Evolutionary conservation across 2,797 vertebrate genomes (phyloP).

Genomic region (Choloepus didactylus): DNA sequence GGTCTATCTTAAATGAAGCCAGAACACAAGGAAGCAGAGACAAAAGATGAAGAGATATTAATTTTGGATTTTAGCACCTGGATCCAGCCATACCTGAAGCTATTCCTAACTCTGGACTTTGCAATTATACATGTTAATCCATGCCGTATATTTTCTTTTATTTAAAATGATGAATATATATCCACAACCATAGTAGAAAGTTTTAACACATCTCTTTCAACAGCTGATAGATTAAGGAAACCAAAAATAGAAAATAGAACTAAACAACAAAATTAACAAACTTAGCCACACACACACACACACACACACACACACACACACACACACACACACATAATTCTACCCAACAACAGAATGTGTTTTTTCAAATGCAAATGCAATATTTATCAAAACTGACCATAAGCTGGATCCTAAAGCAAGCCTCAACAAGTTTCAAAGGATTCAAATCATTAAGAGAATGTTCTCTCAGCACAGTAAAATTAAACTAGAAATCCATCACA

Average conservation of each 20-base stretch:
- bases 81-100: neutral
- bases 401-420: neutral
- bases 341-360: neutral
- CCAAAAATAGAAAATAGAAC: neutral
- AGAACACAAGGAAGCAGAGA: neutral
- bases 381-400: neutral
- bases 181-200: neutral
- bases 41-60: neutral
- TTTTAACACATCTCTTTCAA: too few relatives aligned
- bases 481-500: neutral
- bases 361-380: conserved; percentile 22
- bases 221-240: neutral
- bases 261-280: neutral
- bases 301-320: too few relatives aligned
- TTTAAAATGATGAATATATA: neutral
- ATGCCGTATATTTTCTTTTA: neutral
- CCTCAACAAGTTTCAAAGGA: conserved; percentile 14
- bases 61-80: neutral
- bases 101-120: neutral
- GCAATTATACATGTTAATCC: neutral
- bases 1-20: neutral
- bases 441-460: neutral
- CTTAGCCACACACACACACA: too few relatives aligned
- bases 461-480: neutral
- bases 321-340: neutral